Conservation (phyloP, 2,113 vertebrate genomes). For the Naja naja region DNA sequence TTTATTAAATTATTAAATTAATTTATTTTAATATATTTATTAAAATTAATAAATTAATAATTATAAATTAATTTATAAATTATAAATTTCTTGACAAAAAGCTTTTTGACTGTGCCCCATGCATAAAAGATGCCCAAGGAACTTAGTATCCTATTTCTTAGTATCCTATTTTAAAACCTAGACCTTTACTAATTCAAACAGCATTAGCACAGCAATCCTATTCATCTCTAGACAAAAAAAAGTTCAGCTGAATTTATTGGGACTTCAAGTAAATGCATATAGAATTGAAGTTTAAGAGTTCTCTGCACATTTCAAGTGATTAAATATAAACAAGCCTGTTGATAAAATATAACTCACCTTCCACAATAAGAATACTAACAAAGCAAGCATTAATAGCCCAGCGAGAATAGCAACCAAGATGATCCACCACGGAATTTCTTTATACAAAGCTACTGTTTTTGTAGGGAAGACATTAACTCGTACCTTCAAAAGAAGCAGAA, state of each 20-base stretch:
- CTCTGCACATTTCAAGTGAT: not conserved
- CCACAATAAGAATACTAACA: slow-evolving; percentile 91
- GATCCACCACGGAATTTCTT: slow-evolving; percentile 93
- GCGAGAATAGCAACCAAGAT: slow-evolving; percentile 86
- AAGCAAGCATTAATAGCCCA: slow-evolving; percentile 88
- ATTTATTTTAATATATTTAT: too few species aligned
- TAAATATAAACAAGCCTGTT: slow-evolving; percentile 26
- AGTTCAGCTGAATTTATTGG: not conserved
- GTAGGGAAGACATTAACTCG: slow-evolving; percentile 88
- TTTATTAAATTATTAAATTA: too few species aligned
- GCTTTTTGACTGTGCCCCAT: not conserved
- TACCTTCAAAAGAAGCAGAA: slow-evolving; percentile 68
- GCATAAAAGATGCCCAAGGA: not conserved
- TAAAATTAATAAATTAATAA: too few species aligned
- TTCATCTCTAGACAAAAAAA: not conserved
- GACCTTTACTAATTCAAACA: not conserved
- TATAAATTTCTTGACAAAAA: not conserved
- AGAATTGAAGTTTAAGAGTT: not conserved
- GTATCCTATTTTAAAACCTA: not conserved
- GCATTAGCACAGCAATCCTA: not conserved
- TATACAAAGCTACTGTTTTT: slow-evolving; percentile 74
- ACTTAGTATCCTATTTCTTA: not conserved
- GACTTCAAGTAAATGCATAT: not conserved
- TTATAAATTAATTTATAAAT: too few species aligned
- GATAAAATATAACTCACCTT: slow-evolving; percentile 79